phyloP scores from a whole-genome alignment of 2,888 invertebrate genomes.

The Syrphus vitripennis region DNA sequence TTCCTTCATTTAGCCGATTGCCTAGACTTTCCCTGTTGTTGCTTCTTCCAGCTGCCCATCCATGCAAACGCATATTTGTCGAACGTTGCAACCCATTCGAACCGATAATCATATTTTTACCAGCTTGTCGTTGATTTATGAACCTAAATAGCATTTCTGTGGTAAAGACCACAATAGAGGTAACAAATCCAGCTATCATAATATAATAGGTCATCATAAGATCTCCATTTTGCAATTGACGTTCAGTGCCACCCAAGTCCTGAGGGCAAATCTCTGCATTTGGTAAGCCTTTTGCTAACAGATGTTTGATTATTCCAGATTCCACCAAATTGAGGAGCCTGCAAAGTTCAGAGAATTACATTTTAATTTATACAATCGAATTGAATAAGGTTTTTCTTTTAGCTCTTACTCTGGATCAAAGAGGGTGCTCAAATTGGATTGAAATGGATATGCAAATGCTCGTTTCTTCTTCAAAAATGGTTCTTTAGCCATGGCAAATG shows the following conservation, averaged over 20 bases:
- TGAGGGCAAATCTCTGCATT: constrained; percentile 90
- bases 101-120: constrained; percentile 33
- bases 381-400: background rate
- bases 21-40: constrained; percentile 75
- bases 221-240: constrained; percentile 89
- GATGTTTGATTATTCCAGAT: constrained; percentile 88
- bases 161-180: constrained; percentile 85
- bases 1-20: constrained; percentile 76
- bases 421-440: constrained; percentile 83
- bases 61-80: constrained; percentile 17
- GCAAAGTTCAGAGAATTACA: constrained; percentile 17
- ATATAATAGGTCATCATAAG: constrained; percentile 90
- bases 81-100: constrained; percentile 23
- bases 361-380: no score
- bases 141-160: constrained; percentile 83
- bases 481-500: constrained; percentile 88
- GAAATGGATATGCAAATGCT: constrained; percentile 87
- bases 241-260: constrained; percentile 90
- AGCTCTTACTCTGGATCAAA: constrained; percentile 87
- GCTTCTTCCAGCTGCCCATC: constrained; percentile 74
- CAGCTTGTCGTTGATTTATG: constrained; percentile 75
- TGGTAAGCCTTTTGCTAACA: constrained; percentile 85
- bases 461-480: constrained; percentile 86
- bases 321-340: constrained; percentile 88
- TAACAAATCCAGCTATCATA: constrained; percentile 86